These are phyloP conservation scores for Coelopa pilipes DNA, from an alignment of 2,888 invertebrate species.

Conservation along the genomic window DNA sequence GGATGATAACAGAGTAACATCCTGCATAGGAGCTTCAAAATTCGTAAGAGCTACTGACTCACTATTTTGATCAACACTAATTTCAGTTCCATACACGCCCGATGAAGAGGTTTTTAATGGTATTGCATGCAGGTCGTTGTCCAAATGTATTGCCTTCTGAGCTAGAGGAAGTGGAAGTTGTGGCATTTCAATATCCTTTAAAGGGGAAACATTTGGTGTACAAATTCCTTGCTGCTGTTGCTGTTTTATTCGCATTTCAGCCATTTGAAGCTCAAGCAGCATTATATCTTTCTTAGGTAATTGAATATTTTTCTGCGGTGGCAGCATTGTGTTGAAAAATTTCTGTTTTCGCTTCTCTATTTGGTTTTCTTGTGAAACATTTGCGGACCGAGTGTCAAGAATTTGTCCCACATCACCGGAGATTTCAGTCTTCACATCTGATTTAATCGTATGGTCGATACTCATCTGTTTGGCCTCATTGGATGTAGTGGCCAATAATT, in stretches of 20 bases:
- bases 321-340: conserved; percentile 8
- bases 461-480: neutral
- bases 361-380: neutral
- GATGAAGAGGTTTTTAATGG: neutral
- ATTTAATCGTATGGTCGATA: no score
- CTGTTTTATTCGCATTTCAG: conserved; percentile 19
- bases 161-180: neutral
- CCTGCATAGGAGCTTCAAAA: no score
- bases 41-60: no score
- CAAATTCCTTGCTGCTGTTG: neutral
- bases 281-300: conserved; percentile 26
- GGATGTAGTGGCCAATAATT: neutral
- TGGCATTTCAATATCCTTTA: neutral
- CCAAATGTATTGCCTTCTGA: no score
- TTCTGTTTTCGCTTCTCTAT: conserved; percentile 8
- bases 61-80: no score
- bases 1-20: no score
- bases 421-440: no score
- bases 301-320: conserved; percentile 13
- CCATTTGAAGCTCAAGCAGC: conserved; percentile 18
- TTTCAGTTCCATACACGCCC: neutral
- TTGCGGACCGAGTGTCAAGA: neutral
- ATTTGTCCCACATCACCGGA: neutral
- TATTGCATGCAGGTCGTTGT: neutral
- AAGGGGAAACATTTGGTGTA: neutral